Percentiles rank a stretch among this genome's conserved stretches.
These are phyloP conservation scores for Lissonota sp. DNA, from an alignment of 2,888 invertebrate species.

Conservation along the genomic window DNA sequence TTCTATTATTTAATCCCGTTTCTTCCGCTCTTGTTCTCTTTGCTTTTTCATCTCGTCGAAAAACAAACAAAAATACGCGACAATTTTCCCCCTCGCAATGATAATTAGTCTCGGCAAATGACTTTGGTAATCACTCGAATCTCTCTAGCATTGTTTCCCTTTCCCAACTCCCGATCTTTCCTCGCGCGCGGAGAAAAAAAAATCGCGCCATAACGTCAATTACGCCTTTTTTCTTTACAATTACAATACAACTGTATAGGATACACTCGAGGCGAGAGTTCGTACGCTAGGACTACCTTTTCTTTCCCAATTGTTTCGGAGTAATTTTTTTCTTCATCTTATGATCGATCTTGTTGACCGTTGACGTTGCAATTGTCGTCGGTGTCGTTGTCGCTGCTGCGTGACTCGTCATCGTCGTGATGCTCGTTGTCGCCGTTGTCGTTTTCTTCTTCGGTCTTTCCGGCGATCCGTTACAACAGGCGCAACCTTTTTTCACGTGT, in stretches of 20 bases:
- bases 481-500: slow-evolving; percentile 86
- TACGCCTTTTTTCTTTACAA: slow-evolving; percentile 13
- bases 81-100: slow-evolving; percentile 32
- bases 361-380: not conserved
- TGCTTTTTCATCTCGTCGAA: slow-evolving; percentile 9
- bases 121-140: slow-evolving; percentile 27
- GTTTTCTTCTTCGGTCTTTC: slow-evolving; percentile 85
- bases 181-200: slow-evolving; percentile 9
- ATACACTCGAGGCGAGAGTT: slow-evolving; percentile 62
- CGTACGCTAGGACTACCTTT: slow-evolving; percentile 82
- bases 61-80: not conserved
- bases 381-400: slow-evolving; percentile 67
- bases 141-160: slow-evolving; percentile 7
- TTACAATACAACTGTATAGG: slow-evolving; percentile 43
- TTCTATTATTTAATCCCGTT: too few species aligned
- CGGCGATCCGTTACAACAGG: slow-evolving; percentile 87
- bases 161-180: not conserved
- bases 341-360: slow-evolving; percentile 74
- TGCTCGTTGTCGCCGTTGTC: slow-evolving; percentile 63
- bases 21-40: not conserved
- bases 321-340: slow-evolving; percentile 78
- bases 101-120: slow-evolving; percentile 51
- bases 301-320: slow-evolving; percentile 79
- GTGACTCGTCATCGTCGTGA: not conserved
- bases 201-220: slow-evolving; percentile 33